phyloP scores from a whole-genome alignment of 2,888 invertebrate species.

The Terebella lapidaria region DNA sequence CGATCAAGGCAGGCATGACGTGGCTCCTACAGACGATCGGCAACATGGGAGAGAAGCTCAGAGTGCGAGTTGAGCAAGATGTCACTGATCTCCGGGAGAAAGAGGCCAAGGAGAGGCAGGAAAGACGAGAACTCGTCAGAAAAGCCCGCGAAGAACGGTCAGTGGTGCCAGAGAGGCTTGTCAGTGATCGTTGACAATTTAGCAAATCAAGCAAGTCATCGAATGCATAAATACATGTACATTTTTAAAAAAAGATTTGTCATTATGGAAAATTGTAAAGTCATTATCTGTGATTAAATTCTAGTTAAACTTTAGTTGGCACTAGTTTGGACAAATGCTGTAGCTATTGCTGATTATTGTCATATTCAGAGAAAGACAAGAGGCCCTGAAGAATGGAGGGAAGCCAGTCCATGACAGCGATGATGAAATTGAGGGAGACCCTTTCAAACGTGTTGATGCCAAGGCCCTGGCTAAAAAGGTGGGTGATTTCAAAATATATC shows the following conservation, averaged over 20 bases:
- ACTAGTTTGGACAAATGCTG: no score
- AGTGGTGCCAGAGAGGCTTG: not conserved
- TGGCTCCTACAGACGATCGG: slow-evolving; percentile 70
- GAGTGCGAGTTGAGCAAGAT: slow-evolving; percentile 63
- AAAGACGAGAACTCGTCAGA: slow-evolving; percentile 53
- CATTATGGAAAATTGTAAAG: no score
- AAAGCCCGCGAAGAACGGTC: slow-evolving; percentile 49
- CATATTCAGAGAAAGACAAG: no score
- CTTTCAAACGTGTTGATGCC: not conserved
- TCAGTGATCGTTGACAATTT: not conserved
- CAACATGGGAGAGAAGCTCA: slow-evolving; percentile 63
- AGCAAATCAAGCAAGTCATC: no score
- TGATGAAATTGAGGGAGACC: not conserved
- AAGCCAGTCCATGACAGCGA: not conserved
- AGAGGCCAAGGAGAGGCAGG: slow-evolving; percentile 58
- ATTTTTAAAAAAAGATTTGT: no score
- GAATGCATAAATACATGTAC: no score
- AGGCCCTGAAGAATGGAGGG: not conserved
- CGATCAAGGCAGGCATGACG: slow-evolving; percentile 57
- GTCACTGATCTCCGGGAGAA: slow-evolving; percentile 57
- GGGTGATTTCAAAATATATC: no score
- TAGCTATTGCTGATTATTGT: no score
- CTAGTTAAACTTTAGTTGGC: no score
- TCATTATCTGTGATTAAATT: no score
- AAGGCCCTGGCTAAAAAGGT: not conserved